Base-by-base conservation (phyloP, 2,113 vertebrate species). In the Lipophrys pholis region DNA sequence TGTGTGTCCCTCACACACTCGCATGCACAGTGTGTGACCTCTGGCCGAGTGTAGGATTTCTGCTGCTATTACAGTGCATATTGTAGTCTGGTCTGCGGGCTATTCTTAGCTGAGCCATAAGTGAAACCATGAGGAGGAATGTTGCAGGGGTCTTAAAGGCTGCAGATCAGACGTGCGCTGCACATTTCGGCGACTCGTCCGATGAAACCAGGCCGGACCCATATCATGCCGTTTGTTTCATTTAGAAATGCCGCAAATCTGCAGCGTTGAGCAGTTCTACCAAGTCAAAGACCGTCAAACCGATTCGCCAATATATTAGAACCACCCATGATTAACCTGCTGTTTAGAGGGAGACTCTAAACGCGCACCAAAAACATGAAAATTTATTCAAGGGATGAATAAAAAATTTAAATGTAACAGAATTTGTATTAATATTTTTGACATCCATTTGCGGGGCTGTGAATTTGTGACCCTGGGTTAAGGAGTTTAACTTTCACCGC, bases 81-180 rank as follows among this genome's bases (percentile, higher is more conserved):
- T 82, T 89, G 75, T 78, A 54, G 67, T 78, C 72, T 69, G 5
- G 69, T 81, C 68, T 74, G 62, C 52, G 9, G 39, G 45, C 64
- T 83, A 86, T 89, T 82, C 48, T 76, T 74, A 80, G 82, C 60
- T 39, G 9, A 0, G 7, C 51, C 35, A 42, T 69, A 41, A 82
- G 61, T 60, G 54, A 81, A 81, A 77, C 56, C 75, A 82, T 40
- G 57, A 67, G 52, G 51, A 52, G 21, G 39, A 69, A 52, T 66
- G 62, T 56, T 64, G 68, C 36, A 65, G 55, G 55, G 15, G 46
- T 70, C 73, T 55, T 17, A 52, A 64, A 62, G 53, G 9, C 48
- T 69, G 58, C 5, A 14, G 48, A 63, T 57, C 66, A 76, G 48
- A 77, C 63, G 40, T 56, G 48, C 0, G 35, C 49, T 54, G 49